Evolutionary conservation across 2,888 invertebrate genomes (phyloP).

Genomic region (Pachycephus smyrnensis): DNA sequence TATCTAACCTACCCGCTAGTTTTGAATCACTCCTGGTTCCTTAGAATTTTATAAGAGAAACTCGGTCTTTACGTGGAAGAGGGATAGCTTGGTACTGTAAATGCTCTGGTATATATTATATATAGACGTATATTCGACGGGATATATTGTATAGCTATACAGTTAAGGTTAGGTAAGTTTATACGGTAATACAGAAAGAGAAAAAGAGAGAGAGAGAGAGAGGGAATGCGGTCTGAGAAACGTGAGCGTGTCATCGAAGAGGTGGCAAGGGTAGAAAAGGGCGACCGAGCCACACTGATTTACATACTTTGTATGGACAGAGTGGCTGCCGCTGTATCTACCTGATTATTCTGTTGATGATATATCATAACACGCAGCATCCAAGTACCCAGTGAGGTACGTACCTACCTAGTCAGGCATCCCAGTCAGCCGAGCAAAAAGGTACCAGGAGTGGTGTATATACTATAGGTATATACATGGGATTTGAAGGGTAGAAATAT

Average conservation of each 20-base stretch:
- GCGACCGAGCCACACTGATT: conserved; percentile 42
- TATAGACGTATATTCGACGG: no score
- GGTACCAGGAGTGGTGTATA: neutral
- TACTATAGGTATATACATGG: neutral
- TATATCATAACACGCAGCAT: neutral
- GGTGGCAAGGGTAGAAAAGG: neutral
- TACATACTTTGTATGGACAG: conserved; percentile 48
- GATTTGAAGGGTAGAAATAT: conserved; percentile 21
- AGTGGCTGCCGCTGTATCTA: conserved; percentile 34
- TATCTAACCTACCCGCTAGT: neutral
- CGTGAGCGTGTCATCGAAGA: neutral
- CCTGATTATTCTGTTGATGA: conserved; percentile 55
- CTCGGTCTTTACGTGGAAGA: neutral
- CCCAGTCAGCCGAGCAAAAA: neutral
- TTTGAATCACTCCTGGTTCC: neutral
- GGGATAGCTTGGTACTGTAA: no score
- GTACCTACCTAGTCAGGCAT: neutral
- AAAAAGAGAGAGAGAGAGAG: neutral
- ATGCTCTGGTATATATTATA: no score
- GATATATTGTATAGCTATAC: neutral
- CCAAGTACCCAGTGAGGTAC: neutral
- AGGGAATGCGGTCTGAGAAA: neutral
- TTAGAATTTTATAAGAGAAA: neutral
- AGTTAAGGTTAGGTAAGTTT: no score
- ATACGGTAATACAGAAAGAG: neutral